These are phyloP conservation scores for Calephelis nemesis DNA, from an alignment of 1,140 invertebrate genomes.

Conservation along the genomic window DNA sequence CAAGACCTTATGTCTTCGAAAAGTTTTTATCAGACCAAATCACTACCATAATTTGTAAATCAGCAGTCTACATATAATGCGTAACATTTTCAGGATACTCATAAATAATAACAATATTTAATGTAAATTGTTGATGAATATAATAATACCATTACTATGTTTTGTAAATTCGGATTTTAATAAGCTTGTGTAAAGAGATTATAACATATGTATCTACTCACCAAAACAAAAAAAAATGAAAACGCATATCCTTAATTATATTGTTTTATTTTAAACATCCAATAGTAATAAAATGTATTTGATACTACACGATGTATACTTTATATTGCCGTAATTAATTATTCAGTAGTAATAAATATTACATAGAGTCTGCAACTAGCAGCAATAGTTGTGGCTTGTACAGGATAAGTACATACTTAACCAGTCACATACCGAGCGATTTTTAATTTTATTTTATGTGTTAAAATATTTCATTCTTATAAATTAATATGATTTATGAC, in stretches of 20 bases:
- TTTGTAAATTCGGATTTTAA: too few species aligned
- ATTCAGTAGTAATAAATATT: constrained; percentile 10
- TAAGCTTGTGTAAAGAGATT: too few species aligned
- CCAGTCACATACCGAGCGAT: constrained; percentile 13
- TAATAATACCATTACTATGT: too few species aligned
- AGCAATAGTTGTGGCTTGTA: not conserved
- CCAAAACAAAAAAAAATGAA: too few species aligned
- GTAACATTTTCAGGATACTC: too few species aligned
- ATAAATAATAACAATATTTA: too few species aligned
- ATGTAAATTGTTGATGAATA: too few species aligned
- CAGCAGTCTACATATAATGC: too few species aligned
- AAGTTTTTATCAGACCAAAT: too few species aligned
- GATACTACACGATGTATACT: constrained; percentile 40
- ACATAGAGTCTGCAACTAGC: not conserved
- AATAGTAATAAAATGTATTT: constrained; percentile 46
- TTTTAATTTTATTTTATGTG: constrained; percentile 2
- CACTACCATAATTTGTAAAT: too few species aligned
- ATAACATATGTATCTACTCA: too few species aligned
- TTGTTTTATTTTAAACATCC: constrained; percentile 49
- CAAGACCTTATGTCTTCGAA: too few species aligned
- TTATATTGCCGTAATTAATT: constrained; percentile 31
- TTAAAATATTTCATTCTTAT: not conserved
- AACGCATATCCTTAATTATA: constrained; percentile 10
- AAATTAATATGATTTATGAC: not conserved
- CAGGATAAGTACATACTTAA: constrained; percentile 7